Evolutionary conservation across 2,797 vertebrate species (phyloP).

Genomic region (Parauchenoglanis punctatus): DNA sequence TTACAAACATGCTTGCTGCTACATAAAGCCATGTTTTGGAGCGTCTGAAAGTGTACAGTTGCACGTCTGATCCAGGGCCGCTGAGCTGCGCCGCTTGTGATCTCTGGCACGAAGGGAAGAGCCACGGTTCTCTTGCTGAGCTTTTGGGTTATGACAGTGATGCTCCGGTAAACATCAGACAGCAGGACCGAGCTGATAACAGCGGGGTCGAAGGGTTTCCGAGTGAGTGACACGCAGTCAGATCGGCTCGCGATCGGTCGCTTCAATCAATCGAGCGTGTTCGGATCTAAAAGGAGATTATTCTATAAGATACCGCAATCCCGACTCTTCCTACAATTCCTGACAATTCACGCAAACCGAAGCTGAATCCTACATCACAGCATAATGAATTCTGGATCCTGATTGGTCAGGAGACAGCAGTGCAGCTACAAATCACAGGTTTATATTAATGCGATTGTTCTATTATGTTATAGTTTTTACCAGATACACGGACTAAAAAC

Average conservation of each 20-base stretch:
- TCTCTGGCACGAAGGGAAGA: slow-evolving; percentile 5
- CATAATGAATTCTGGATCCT: neutral
- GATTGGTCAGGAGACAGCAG: neutral
- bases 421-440: neutral
- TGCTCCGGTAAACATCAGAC: slow-evolving; percentile 17
- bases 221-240: neutral
- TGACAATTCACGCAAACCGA: neutral
- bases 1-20: neutral
- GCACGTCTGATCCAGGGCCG: neutral
- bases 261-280: too few relatives aligned
- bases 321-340: neutral
- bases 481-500: too few relatives aligned
- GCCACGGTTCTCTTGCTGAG: neutral
- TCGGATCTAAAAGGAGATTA: neutral
- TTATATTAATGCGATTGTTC: neutral
- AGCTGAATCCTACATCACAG: neutral
- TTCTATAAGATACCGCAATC: too few relatives aligned
- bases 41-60: neutral
- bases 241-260: neutral
- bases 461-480: neutral
- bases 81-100: neutral
- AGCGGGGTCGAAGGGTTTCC: neutral
- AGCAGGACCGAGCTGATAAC: neutral
- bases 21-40: neutral
- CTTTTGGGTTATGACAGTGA: neutral